Percentiles rank a stretch among this genome's conserved stretches.
Evolutionary conservation across 1,140 invertebrate genomes (phyloP).

Genomic region (Drosophila albomicans): DNA sequence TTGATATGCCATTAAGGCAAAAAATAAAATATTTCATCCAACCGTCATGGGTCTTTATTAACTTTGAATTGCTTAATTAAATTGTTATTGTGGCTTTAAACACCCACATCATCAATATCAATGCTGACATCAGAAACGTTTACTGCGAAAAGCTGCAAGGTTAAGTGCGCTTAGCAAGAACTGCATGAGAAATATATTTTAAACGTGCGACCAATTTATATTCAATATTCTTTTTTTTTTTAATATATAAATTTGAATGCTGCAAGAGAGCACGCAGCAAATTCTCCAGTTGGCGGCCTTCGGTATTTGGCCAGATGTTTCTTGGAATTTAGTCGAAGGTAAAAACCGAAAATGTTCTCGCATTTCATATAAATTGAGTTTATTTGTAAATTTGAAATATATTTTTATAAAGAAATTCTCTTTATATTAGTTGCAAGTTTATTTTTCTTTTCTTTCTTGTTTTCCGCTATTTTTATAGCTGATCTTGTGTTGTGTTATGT

Average conservation of each 20-base stretch:
- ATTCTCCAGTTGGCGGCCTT: conserved; percentile 37
- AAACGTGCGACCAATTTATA: conserved; percentile 18
- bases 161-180: conserved; percentile 20
- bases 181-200: conserved; percentile 44
- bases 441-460: conserved; percentile 34
- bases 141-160: conserved; percentile 2
- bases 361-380: conserved; percentile 52
- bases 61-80: conserved; percentile 21
- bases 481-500: conserved; percentile 46
- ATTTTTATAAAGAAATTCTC: conserved; percentile 16
- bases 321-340: conserved; percentile 34
- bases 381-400: conserved; percentile 67
- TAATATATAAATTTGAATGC: conserved; percentile 23
- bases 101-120: conserved; percentile 23
- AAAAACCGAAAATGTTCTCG: conserved; percentile 24
- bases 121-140: conserved; percentile 21
- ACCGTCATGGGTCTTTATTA: not conserved
- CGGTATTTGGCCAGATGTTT: conserved; percentile 15
- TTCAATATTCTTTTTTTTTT: not conserved
- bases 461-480: conserved; percentile 66
- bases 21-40: not conserved
- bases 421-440: conserved; percentile 37
- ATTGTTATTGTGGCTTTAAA: conserved; percentile 22
- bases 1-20: conserved; percentile 19
- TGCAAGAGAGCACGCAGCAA: conserved; percentile 14